phyloP scores from a whole-genome alignment of 2,113 vertebrate species.

The Stercorarius parasiticus region DNA sequence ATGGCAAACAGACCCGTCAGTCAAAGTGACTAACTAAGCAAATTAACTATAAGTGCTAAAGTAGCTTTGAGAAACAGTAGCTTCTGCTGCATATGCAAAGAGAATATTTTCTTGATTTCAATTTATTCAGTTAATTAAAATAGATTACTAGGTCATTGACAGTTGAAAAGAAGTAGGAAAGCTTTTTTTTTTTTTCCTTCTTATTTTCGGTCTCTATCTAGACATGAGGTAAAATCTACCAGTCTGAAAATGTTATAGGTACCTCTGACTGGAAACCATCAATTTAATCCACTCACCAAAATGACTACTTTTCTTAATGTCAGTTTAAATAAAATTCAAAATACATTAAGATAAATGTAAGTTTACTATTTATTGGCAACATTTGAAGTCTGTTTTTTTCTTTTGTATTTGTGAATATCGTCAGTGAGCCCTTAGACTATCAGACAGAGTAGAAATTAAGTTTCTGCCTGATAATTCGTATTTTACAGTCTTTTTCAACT shows the following conservation, averaged over 20 bases:
- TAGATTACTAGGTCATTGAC: background rate
- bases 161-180: background rate
- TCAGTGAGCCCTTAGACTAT: background rate
- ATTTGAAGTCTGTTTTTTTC: background rate
- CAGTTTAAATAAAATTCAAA: background rate
- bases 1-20: background rate
- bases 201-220: background rate
- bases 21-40: background rate
- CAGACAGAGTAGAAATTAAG: background rate
- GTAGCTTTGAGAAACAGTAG: background rate
- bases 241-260: background rate
- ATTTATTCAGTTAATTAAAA: background rate
- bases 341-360: background rate
- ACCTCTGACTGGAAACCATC: background rate
- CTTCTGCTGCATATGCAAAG: background rate
- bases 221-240: background rate
- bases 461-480: background rate
- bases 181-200: rapidly evolving
- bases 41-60: background rate
- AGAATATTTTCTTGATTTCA: background rate
- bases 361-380: background rate
- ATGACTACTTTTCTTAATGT: background rate
- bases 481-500: background rate
- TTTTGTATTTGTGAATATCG: background rate
- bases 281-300: background rate